Evolutionary conservation across 1,140 invertebrate species (phyloP), one percentile per base, ranked within the genome.

Genomic region (Nasonia giraulti): DNA sequence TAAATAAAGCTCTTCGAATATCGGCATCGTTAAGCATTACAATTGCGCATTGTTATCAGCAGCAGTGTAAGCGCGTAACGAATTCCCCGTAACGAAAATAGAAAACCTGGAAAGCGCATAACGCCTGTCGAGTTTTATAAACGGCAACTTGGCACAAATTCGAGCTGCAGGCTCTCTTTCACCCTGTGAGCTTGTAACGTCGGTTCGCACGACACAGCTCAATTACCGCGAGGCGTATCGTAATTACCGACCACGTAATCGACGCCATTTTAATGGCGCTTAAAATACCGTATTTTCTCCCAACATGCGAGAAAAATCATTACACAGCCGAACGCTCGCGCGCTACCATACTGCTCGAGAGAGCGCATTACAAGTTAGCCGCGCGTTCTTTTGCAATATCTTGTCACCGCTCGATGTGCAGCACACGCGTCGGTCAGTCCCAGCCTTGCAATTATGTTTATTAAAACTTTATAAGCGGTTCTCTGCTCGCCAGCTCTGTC

Each of bases 151-250:
- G 55, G 55, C 55, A 62, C 55, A 62, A 62, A 62, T 62, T 62
- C 55, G 14, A 31, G 69, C 69, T 11, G 73, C 73, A 37, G 37
- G 33, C 17, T 75, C 44, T 31, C 74, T 62, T 62, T 62, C 55
- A 62, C 55, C 55, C 55, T n/a, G 55, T n/a, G 17, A 62, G 17
- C 85, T 66, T 71, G 40, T 71, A 44, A 55, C 47, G 82, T n/a
- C 27, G 75, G 4, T 80, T 85, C 77, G 84, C 81, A 85, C 81
- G 84, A 85, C 82, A 87, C 82, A 81, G 85, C 87, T 86, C 82
- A 87, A 87, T 87, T 86, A 86, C 79, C 69, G 44, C 66, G 20
- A 79, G 84, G 81, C 83, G 85, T 87, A 84, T 87, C 82, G 78
- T 82, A 87, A 85, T 87, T 87, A 76, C 78, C 73, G 79, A 47